phyloP scores from a whole-genome alignment of 2,888 invertebrate genomes.

The Diarsia brunnea region DNA sequence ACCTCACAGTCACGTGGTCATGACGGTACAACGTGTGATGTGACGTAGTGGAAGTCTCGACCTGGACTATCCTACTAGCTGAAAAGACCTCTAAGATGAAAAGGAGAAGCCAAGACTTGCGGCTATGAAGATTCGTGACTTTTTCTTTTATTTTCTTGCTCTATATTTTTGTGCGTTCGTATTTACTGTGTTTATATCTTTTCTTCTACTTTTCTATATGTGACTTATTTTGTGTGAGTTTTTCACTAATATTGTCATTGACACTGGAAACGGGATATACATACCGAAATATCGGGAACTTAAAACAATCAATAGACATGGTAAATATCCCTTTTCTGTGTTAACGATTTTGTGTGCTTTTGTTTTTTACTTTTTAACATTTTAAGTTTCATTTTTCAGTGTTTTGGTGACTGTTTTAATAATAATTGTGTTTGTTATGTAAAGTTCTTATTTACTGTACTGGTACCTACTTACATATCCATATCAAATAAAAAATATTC shows the following conservation, averaged over 20 bases:
- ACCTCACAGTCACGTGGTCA: conserved; percentile 90
- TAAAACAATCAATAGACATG: no score
- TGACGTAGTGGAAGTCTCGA: conserved; percentile 90
- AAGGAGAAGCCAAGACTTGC: neutral
- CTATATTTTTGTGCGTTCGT: neutral
- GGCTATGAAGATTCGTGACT: neutral
- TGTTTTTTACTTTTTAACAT: neutral
- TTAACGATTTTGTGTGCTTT: neutral
- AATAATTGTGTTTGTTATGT: neutral
- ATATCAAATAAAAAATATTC: neutral
- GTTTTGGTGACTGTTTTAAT: neutral
- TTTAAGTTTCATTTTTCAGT: neutral
- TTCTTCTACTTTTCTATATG: no score
- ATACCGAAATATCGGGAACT: no score
- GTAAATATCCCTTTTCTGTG: no score
- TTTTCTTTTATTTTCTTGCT: neutral
- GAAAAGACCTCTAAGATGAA: neutral
- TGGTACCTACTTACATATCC: neutral
- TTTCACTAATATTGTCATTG: no score
- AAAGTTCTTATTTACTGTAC: no score
- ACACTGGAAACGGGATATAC: no score
- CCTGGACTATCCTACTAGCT: conserved; percentile 73
- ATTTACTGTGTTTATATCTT: neutral
- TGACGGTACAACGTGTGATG: conserved; percentile 89
- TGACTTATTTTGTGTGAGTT: neutral